A percentile compares a stretch with the other conserved stretches of the same genome.
phyloP scores from a whole-genome alignment of 2,113 vertebrate species.

The Odontesthes bonariensis region DNA sequence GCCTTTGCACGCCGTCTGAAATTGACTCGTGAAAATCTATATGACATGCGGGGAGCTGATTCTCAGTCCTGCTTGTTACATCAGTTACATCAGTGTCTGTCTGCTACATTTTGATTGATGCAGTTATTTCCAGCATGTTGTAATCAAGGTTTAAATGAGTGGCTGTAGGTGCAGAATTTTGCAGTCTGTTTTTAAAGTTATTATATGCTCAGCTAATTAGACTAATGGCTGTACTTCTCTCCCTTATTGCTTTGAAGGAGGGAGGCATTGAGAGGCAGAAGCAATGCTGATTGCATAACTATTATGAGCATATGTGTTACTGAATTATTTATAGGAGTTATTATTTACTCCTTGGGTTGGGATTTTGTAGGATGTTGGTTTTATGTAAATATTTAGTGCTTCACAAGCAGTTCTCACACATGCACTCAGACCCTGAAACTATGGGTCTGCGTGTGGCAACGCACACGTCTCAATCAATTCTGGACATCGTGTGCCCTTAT shows the following conservation, averaged over 20 bases:
- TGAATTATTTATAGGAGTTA: not conserved
- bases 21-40: not conserved
- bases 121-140: not conserved
- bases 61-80: not conserved
- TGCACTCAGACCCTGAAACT: too few relatives aligned
- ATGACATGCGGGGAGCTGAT: not conserved
- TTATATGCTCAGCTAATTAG: not conserved
- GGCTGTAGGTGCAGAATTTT: too few relatives aligned
- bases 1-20: not conserved
- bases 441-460: too few relatives aligned
- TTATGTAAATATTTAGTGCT: too few relatives aligned
- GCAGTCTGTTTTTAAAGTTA: too few relatives aligned
- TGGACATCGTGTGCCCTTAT: too few relatives aligned
- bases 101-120: not conserved
- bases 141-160: too few relatives aligned
- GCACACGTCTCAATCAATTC: too few relatives aligned
- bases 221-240: not conserved
- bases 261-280: not conserved
- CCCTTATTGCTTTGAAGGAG: not conserved
- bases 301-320: not conserved
- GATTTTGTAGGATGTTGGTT: not conserved
- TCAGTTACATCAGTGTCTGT: not conserved
- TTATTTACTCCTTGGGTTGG: too few relatives aligned
- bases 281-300: not conserved
- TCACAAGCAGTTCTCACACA: too few relatives aligned